Base-by-base conservation (phyloP, 2,888 invertebrate genomes). In the Chrysina gloriosa region DNA sequence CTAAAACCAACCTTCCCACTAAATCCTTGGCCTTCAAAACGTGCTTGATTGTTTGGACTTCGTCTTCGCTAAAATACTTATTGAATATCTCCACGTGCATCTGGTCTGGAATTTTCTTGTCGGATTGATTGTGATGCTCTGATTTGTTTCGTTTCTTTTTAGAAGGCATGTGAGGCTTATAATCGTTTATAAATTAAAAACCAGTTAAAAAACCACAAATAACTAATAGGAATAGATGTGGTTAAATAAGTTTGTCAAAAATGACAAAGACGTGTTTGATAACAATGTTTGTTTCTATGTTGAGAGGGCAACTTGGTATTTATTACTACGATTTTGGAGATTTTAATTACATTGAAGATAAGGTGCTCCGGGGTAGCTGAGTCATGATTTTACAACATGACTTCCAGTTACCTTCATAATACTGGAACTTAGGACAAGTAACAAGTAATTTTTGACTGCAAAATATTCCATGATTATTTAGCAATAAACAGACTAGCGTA, bases 1-100 rank as follows among this genome's bases (percentile, higher is more conserved):
- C 25, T 23, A 56, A 31, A 45, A 29, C 25, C 21, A 11, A 36
- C 36, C 23, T 34, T 68, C 69, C 74, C 77, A 83, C 82, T 76
- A 81, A 72, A 71, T 82, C 80, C 70, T 79, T 79, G 42, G 70
- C 74, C 72, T 78, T 80, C 19, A 82, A 67, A 3, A 76, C 74
- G 27, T 71, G 72, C 61, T 77, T 79, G 21, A 83, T 72, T 61
- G 77, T 76, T 16, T 76, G 70, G 11, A 82, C 70, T 71, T 83
- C 82, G 25, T 78, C 78, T 34, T 54, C 67, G 58, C 71, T 77
- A 72, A 81, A 81, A 56, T 78, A 72, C 31, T 73, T 73, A 31
- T 76, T 71, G 36, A 77, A 73, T 29, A 67, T 71, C 5, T 74
- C 72, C 3, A 11, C 25, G 1, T 21, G 61, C 9, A 21, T 34